Percentiles rank a stretch among this genome's conserved stretches.
Evolutionary conservation across 2,113 vertebrate species (phyloP).

Genomic region (Odontophorus gujanensis): DNA sequence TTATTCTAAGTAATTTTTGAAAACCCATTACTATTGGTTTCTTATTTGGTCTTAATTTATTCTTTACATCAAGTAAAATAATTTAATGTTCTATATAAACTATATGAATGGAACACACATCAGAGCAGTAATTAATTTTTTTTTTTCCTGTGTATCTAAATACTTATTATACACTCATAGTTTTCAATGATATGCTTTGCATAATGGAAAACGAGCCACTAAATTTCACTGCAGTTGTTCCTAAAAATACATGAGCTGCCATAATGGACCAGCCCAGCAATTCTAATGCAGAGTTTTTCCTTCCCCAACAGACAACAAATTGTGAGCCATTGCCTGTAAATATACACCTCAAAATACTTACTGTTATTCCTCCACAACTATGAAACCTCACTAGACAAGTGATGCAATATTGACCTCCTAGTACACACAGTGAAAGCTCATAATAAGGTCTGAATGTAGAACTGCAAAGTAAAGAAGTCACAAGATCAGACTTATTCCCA

Average conservation of each 20-base stretch:
- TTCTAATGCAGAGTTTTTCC: not conserved
- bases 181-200: too few relatives aligned
- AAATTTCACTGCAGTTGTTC: not conserved
- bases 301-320: not conserved
- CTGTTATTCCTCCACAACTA: not conserved
- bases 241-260: not conserved
- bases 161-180: not conserved
- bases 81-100: not conserved
- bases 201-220: not conserved
- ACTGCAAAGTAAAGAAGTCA: not conserved
- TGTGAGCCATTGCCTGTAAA: not conserved
- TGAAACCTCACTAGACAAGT: not conserved
- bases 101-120: not conserved
- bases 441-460: not conserved
- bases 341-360: not conserved
- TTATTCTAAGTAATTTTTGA: not conserved
- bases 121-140: not conserved
- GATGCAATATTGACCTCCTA: not conserved
- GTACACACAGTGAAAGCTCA: accelerated
- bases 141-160: not conserved
- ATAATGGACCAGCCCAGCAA: not conserved
- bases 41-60: not conserved
- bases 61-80: not conserved
- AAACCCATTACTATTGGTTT: not conserved
- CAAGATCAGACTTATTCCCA: not conserved